Evolutionary conservation across 2,797 vertebrate species (phyloP).

Genomic region (Anas bahamensis): DNA sequence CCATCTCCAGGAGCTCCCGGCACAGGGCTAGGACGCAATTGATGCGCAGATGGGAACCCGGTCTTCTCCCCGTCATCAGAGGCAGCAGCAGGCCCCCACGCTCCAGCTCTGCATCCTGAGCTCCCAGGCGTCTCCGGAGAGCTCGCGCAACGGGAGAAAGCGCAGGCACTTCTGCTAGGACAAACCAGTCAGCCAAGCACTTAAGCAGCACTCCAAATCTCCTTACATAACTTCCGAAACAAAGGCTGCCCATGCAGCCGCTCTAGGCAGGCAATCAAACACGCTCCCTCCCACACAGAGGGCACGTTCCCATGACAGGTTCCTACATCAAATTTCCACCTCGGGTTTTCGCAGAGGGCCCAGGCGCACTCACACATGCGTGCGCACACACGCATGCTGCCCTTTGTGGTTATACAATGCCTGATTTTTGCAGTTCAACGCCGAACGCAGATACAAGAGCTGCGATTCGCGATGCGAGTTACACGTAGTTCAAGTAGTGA

Average conservation of each 20-base stretch:
- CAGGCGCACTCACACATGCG: neutral
- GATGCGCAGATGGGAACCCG: neutral
- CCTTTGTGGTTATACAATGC: too few relatives aligned
- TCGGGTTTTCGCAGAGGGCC: neutral
- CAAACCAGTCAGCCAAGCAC: neutral
- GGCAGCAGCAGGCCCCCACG: neutral
- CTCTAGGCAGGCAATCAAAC: neutral
- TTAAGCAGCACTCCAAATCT: neutral
- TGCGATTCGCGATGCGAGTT: neutral
- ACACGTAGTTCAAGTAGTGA: neutral
- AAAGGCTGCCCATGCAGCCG: neutral
- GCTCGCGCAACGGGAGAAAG: accelerated
- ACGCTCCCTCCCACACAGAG: neutral
- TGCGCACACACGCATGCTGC: too few relatives aligned
- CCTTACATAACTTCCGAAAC: neutral
- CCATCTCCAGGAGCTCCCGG: neutral
- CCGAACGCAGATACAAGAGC: neutral
- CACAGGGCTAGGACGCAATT: neutral
- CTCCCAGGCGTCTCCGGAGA: neutral
- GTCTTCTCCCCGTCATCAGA: accelerated
- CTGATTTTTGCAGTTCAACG: neutral
- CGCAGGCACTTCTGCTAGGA: neutral
- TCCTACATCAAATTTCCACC: neutral
- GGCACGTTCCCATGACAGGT: accelerated
- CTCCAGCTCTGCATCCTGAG: neutral